phyloP scores from a whole-genome alignment of 2,113 vertebrate genomes.

The Percopsis transmontana region DNA sequence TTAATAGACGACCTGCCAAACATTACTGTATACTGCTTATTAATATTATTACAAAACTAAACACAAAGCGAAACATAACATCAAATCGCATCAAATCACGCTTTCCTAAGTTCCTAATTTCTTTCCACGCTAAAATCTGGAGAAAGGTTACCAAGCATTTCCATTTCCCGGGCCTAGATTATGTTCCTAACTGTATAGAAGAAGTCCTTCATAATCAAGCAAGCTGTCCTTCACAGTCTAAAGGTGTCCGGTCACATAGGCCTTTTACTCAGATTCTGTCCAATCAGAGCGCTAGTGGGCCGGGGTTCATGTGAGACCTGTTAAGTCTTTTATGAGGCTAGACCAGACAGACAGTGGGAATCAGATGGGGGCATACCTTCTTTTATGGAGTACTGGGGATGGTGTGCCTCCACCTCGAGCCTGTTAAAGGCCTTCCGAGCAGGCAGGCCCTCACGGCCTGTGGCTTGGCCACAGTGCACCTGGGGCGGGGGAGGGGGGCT shows the following conservation, averaged over 20 bases:
- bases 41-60: no score
- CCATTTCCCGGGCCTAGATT: neutral
- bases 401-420: conserved; percentile 37
- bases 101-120: no score
- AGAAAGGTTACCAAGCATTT: neutral
- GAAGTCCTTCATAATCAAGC: conserved; percentile 8
- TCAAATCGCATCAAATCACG: no score
- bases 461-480: conserved; percentile 42
- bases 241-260: conserved; percentile 10
- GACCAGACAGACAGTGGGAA: conserved; percentile 43
- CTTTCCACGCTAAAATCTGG: neutral
- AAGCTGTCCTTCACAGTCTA: conserved; percentile 21
- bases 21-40: no score
- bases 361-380: conserved; percentile 26
- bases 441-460: conserved; percentile 30
- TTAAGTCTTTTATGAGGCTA: conserved; percentile 60
- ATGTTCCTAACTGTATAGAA: neutral
- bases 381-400: conserved; percentile 57
- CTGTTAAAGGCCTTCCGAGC: conserved; percentile 52
- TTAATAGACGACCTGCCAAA: no score
- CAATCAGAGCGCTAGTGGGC: conserved; percentile 31
- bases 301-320: conserved; percentile 47
- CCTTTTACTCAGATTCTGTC: conserved; percentile 18
- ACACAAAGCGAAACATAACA: no score
- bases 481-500: conserved; percentile 28